Evolutionary conservation across 2,888 invertebrate genomes (phyloP).

Genomic region (Drosophila colorata): DNA sequence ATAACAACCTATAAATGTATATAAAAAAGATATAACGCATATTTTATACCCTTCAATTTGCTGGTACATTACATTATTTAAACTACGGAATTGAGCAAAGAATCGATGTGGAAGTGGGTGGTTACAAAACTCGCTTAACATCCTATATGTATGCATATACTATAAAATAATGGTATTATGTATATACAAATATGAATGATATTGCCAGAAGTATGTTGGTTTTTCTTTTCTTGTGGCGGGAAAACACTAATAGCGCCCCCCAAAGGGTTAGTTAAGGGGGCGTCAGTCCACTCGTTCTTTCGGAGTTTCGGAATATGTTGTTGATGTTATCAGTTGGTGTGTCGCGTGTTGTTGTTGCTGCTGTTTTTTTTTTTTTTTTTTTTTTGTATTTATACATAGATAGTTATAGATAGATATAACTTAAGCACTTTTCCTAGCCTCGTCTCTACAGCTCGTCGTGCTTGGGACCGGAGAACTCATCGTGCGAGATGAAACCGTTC

Average conservation of each 20-base stretch:
- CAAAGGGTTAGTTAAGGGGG: conserved; percentile 4
- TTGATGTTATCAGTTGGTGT: conserved; percentile 36
- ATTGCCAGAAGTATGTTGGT: conserved; percentile 20
- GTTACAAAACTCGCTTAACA: conserved; percentile 25
- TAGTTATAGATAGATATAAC: conserved; percentile 59
- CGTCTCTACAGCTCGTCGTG: conserved; percentile 95
- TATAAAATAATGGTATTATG: conserved; percentile 39
- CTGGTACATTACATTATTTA: conserved; percentile 43
- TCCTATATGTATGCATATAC: conserved; percentile 39
- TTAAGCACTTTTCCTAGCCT: conserved; percentile 64
- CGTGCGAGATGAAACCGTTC: conserved; percentile 97
- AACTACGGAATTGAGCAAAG: conserved; percentile 38
- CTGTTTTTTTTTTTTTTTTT: conserved; percentile 16
- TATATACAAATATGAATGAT: conserved; percentile 66
- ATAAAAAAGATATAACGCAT: conserved; percentile 64
- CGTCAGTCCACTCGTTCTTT: conserved; percentile 54
- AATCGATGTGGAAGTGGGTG: conserved; percentile 22
- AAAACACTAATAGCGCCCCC: conserved; percentile 19
- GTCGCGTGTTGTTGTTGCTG: conserved; percentile 22
- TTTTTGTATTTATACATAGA: conserved; percentile 47
- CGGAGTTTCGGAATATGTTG: conserved; percentile 37
- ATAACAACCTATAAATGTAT: conserved; percentile 81
- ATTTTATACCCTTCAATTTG: conserved; percentile 24
- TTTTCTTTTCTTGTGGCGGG: not conserved
- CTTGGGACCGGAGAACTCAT: conserved; percentile 98